Base-by-base conservation (phyloP, 2,888 invertebrate species). In the Heliconius erato region DNA sequence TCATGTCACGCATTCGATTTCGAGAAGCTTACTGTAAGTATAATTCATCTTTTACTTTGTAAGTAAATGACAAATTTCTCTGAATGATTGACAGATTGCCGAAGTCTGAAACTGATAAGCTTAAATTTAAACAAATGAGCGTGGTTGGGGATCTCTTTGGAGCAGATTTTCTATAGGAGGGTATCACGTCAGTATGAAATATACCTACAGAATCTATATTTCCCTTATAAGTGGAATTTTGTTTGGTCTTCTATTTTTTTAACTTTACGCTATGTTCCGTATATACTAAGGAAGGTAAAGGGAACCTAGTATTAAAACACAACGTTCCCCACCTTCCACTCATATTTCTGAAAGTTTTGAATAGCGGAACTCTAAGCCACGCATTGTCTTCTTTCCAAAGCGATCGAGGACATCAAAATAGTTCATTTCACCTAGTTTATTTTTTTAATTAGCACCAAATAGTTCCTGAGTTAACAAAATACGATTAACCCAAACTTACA, bases 41-140 rank as follows among this genome's bases (percentile, higher is more conserved):
- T 69, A 69, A 69, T 69, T 69, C 23, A 69, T 69, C n/a, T 71
- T 71, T 44, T 71, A 71, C 40, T 12, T 71, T 71, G 69, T 40
- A 71, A 35, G 40, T 44, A 26, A 44, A 71, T 7, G 40, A 71
- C 44, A 14, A 44, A 71, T 44, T 71, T 71, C 71, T 0, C n/a
- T 26, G 26, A 71, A 40, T 71, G 71, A 26, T 71, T 71, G 71
- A 71, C 71, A 71, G 40, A 71, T 71, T 71, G 44, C 71, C 44
- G 71, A 44, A 14, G n/a, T 44, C 71, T 44, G 14, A 44, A 44
- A 71, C 71, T 44, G 71, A 71, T 71, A 71, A 71, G 71, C 40
- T 44, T 16, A 40, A 44, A 71, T 44, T 44, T 71, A 71, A 71
- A 44, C 44, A 44, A 71, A 71, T 71, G 71, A 71, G 26, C 71